phyloP scores from a whole-genome alignment of 2,888 invertebrate species.

The Muscina levida region DNA sequence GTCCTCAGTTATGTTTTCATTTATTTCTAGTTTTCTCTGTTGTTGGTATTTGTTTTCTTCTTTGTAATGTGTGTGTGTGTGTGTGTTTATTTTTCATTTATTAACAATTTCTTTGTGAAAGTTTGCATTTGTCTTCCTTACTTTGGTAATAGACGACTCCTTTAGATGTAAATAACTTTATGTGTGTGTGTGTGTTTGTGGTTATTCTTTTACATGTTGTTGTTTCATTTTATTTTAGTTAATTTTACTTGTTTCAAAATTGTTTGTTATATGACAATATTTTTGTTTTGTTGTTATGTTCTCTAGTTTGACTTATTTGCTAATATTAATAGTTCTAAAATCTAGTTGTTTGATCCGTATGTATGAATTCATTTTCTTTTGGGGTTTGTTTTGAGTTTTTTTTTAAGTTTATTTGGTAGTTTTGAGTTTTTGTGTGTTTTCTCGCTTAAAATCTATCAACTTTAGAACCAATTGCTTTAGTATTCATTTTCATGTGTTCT shows the following conservation, averaged over 20 bases:
- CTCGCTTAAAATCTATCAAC: slow-evolving; percentile 68
- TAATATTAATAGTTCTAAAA: slow-evolving; percentile 44
- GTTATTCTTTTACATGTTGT: slow-evolving; percentile 28
- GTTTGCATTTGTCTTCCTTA: slow-evolving; percentile 46
- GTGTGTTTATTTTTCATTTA: no score
- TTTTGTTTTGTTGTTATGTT: slow-evolving; percentile 30
- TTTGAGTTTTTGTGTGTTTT: slow-evolving; percentile 53
- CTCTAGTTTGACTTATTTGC: slow-evolving; percentile 16
- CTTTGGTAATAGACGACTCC: slow-evolving; percentile 52
- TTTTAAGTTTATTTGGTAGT: slow-evolving; percentile 14
- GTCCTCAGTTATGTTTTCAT: slow-evolving; percentile 56
- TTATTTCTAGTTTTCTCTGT: slow-evolving; percentile 60
- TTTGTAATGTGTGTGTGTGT: slow-evolving; percentile 34
- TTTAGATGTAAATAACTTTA: slow-evolving; percentile 63
- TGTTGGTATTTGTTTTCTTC: slow-evolving; percentile 54
- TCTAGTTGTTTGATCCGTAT: slow-evolving; percentile 60
- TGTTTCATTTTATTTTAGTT: no score
- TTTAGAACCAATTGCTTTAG: slow-evolving; percentile 74
- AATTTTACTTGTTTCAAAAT: slow-evolving; percentile 16
- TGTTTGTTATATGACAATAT: slow-evolving; percentile 52
- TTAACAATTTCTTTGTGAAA: slow-evolving; percentile 59
- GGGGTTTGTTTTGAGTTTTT: slow-evolving; percentile 17
- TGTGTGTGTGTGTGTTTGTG: slow-evolving; percentile 37
- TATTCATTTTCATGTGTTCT: slow-evolving; percentile 55
- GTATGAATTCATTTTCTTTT: slow-evolving; percentile 47